Evolutionary conservation across 2,797 vertebrate species (phyloP).

Genomic region (Pipistrellus pygmaeus): DNA sequence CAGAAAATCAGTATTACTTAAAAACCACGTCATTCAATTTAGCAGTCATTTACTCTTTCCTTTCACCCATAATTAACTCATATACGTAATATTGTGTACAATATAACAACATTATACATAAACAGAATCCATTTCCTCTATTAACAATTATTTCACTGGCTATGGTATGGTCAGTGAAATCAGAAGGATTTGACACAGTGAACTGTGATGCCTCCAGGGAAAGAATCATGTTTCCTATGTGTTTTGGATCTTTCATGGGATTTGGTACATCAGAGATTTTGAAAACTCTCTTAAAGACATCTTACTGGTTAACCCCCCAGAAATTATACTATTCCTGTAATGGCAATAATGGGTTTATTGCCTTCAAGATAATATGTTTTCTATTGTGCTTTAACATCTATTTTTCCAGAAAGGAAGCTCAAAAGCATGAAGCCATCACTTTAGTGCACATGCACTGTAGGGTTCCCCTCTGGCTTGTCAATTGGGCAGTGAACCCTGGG

Average conservation of each 20-base stretch:
- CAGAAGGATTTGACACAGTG: neutral
- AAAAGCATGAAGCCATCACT: neutral
- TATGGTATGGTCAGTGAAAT: neutral
- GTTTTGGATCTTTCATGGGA: neutral
- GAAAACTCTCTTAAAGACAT: neutral
- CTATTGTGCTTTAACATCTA: neutral
- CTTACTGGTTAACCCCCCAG: neutral
- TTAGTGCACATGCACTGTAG: rapidly evolving
- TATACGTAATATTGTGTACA: neutral
- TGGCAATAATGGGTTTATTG: neutral
- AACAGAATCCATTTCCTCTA: neutral
- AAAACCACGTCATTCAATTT: neutral
- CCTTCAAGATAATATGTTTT: neutral
- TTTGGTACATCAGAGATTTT: neutral
- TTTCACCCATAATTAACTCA: neutral
- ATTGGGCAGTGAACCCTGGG: rapidly evolving
- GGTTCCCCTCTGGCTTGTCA: neutral
- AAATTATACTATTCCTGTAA: neutral
- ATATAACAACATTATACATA: neutral
- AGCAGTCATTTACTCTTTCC: neutral
- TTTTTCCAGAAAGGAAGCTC: neutral
- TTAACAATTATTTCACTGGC: neutral
- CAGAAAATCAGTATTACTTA: neutral
- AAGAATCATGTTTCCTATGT: neutral
- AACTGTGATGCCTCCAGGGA: neutral